Evolutionary conservation across 1,140 invertebrate species (phyloP).

Genomic region (Samia ricini): DNA sequence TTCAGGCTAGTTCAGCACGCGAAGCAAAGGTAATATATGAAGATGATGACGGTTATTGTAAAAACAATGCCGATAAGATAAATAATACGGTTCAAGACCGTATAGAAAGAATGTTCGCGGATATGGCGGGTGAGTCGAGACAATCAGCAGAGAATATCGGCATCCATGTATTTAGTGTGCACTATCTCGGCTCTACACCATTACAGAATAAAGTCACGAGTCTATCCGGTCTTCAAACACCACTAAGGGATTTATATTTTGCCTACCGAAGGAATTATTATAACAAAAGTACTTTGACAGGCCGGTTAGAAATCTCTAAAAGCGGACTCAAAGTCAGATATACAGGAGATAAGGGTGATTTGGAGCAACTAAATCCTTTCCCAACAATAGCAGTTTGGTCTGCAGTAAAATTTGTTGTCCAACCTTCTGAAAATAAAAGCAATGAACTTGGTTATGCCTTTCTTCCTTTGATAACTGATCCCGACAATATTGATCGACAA

Average conservation of each 20-base stretch:
- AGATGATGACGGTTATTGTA: slow-evolving; percentile 63
- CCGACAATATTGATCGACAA: slow-evolving; percentile 86
- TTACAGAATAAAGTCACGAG: slow-evolving; percentile 88
- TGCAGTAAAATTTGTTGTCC: slow-evolving; percentile 86
- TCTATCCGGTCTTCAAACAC: slow-evolving; percentile 88
- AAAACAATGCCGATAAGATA: slow-evolving; percentile 57
- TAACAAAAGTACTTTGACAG: slow-evolving; percentile 72
- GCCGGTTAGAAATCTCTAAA: slow-evolving; percentile 84
- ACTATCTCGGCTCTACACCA: slow-evolving; percentile 89
- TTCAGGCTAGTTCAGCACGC: slow-evolving; percentile 53
- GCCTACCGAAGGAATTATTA: slow-evolving; percentile 77
- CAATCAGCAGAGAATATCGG: slow-evolving; percentile 70
- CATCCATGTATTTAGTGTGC: slow-evolving; percentile 83
- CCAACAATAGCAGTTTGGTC: slow-evolving; percentile 95
- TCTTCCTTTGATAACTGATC: slow-evolving; percentile 91
- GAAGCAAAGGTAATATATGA: slow-evolving; percentile 57
- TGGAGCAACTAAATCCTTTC: slow-evolving; percentile 86
- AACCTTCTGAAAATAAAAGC: slow-evolving; percentile 71
- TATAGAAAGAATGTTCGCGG: slow-evolving; percentile 91
- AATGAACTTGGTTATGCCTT: slow-evolving; percentile 83
- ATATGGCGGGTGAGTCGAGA: slow-evolving; percentile 83
- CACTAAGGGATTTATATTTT: slow-evolving; percentile 88
- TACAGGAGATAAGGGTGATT: slow-evolving; percentile 76
- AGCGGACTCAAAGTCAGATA: slow-evolving; percentile 82
- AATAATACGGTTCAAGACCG: slow-evolving; percentile 89